phyloP scores from a whole-genome alignment of 2,888 invertebrate genomes.

The Hydropsyche betteni region DNA sequence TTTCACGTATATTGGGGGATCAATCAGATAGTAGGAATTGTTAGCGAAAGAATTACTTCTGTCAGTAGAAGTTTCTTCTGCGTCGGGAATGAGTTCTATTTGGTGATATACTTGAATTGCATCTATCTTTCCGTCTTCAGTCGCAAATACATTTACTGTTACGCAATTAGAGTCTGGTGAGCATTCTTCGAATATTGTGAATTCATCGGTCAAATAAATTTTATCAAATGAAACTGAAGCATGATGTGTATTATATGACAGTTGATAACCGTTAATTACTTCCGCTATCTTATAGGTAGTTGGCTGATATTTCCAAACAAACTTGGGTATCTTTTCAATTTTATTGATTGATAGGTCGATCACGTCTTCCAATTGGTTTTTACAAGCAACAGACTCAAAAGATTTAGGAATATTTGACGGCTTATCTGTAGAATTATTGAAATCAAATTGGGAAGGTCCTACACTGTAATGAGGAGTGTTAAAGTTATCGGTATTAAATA shows the following conservation, averaged over 20 bases:
- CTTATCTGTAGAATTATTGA: too few species aligned
- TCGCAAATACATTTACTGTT: constrained; percentile 56
- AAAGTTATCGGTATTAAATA: too few species aligned
- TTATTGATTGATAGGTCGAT: too few species aligned
- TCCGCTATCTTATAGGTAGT: constrained; percentile 62
- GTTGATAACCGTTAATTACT: constrained; percentile 69
- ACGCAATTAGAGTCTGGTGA: constrained; percentile 52
- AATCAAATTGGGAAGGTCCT: too few species aligned
- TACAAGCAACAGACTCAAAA: too few species aligned
- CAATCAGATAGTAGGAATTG: constrained; percentile 30
- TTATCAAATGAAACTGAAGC: constrained; percentile 8
- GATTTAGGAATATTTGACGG: too few species aligned
- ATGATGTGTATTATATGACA: constrained; percentile 65
- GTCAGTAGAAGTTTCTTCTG: constrained; percentile 60
- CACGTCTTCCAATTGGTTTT: too few species aligned
- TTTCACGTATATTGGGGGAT: constrained; percentile 23
- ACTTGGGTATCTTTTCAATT: too few species aligned
- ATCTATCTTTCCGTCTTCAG: constrained; percentile 60
- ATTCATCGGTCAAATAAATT: constrained; percentile 55
- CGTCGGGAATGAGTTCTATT: constrained; percentile 60
- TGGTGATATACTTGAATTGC: constrained; percentile 68
- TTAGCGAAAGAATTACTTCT: constrained; percentile 59
- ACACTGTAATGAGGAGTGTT: too few species aligned
- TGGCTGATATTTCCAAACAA: too few species aligned
- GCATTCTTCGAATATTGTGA: constrained; percentile 55